Base-by-base conservation (phyloP, 1,140 invertebrate genomes). In the Ceratoteleas bidentatus region DNA sequence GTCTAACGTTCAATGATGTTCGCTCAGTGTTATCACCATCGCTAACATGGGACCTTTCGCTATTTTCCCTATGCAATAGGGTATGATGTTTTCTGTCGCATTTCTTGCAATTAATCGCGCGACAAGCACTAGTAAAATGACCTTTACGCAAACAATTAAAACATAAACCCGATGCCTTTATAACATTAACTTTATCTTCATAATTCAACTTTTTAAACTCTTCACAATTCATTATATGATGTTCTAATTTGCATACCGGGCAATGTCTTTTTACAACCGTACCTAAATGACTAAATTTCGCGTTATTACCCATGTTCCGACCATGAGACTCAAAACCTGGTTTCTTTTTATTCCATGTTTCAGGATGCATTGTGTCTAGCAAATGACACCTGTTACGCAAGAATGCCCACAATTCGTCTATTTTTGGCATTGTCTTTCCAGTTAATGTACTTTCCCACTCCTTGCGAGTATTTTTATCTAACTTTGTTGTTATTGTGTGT, bases 371-470 rank as follows among this genome's bases (percentile, higher is more conserved):
- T 49, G 8, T 32, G 43, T 49, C 70, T 40, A 15, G 58, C 45
- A 56, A 33, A 15, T 33, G 53, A 11, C 40, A 43, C 53, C 65
- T 13, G 8, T 75, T 62, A 47, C 38, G 34, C 73, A 68, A 53
- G 16, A 43, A 58, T 62, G 24, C 9, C 40, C 33, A 54, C 10
- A 43, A 57, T 24, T 81, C 43, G 52, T 33, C 10, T 11, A 49
- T 53, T 69, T 24, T 52, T 2, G 9, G 36, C n/a, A 16, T 7
- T 36, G 33, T 47, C 68, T n/a, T n/a, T n/a, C n/a, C n/a, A n/a
- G n/a, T n/a, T 13, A 49, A 33, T 0, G 73, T 10, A n/a, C 56
- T 40, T 56, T 82, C 73, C 73, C 76, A 80, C 24, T 84, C 74
- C 14, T 14, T 14, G 24, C 57, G 64, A 32, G 79, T 66, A 0